These are phyloP conservation scores for Antheraea yamamai DNA, from an alignment of 2,888 invertebrate genomes.

Conservation along the genomic window DNA sequence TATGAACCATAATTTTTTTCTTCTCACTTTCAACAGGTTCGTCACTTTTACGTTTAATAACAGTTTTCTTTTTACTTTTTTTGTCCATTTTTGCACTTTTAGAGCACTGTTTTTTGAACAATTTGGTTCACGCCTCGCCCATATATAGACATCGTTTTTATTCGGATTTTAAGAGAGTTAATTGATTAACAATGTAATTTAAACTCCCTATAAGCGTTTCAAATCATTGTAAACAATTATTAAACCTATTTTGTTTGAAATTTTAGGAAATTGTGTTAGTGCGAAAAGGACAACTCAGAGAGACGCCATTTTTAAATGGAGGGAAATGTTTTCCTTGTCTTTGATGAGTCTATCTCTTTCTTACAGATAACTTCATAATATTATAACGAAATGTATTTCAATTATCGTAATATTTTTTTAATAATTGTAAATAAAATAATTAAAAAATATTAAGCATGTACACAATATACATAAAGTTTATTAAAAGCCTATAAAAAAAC, in stretches of 20 bases:
- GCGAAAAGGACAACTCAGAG: constrained; percentile 76
- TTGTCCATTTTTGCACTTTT: constrained; percentile 75
- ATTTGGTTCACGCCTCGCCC: constrained; percentile 52
- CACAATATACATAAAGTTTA: too few relatives aligned
- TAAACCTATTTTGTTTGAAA: constrained; percentile 43
- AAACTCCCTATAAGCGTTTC: neutral
- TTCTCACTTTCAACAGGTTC: constrained; percentile 69
- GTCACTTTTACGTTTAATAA: constrained; percentile 76
- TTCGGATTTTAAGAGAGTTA: constrained; percentile 5
- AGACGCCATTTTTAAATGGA: constrained; percentile 71
- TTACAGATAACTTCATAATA: neutral
- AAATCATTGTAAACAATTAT: neutral
- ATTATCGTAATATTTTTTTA: too few relatives aligned
- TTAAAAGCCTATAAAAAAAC: too few relatives aligned
- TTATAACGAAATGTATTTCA: too few relatives aligned
- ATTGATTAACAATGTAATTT: neutral
- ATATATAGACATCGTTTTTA: constrained; percentile 50
- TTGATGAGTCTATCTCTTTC: constrained; percentile 15
- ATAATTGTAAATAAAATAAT: too few relatives aligned
- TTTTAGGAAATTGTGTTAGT: constrained; percentile 48
- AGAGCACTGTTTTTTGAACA: constrained; percentile 30
- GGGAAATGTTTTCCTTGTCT: constrained; percentile 31
- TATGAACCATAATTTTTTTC: constrained; percentile 66
- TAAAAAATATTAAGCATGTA: too few relatives aligned
- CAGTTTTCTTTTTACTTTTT: constrained; percentile 77